Base-by-base conservation (phyloP, 2,797 vertebrate genomes). In the Enteromius thamalakanensis region DNA sequence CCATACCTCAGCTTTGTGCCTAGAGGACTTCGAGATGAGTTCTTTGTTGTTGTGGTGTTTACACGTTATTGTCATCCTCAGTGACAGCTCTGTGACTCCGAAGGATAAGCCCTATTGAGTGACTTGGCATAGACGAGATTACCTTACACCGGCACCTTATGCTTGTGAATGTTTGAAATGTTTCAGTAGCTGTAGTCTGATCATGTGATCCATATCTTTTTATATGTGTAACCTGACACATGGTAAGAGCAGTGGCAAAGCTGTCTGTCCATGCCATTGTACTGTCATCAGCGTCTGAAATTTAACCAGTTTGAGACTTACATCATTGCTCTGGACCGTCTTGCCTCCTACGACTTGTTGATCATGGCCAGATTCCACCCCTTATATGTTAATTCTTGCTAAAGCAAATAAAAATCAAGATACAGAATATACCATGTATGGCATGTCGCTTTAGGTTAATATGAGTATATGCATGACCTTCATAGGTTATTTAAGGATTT, bases 141-240 rank as follows among this genome's bases (percentile, higher is more conserved):
- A 88, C 89, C 88, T 91, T 90, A 91, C 90, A 90, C 87, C 85
- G 47, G 85, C 82, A 90, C 87, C 82, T 91, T 91, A 90, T 93
- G 93, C 88, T 87, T 78, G 85, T 88, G 86, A 90, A 89, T 90
- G 91, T 89, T 89, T 91, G 89, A 90, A 89, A 90, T 88, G 88
- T 85, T 87, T 83, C 84, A 76, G 88, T 89, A 89, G 87, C 89
- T 88, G 86, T 74, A 65, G 86, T 79, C 76, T 84, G 90, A 88
- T 89, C 90, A 86, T 76, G 87, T 88, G 84, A 86, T 86, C 77
- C 60, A 67, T 11, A 85, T 87, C 90, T 93, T 93, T 93, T 92
- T 93, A 90, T 90, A 89, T 90, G 86, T 87, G 92, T 88, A 95
- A 94, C 64, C n/a, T 86, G 91, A 94, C 86, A 89, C 72, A 90